These are phyloP conservation scores for Eledona agricola DNA, from an alignment of 2,888 invertebrate species.

Conservation along the genomic window DNA sequence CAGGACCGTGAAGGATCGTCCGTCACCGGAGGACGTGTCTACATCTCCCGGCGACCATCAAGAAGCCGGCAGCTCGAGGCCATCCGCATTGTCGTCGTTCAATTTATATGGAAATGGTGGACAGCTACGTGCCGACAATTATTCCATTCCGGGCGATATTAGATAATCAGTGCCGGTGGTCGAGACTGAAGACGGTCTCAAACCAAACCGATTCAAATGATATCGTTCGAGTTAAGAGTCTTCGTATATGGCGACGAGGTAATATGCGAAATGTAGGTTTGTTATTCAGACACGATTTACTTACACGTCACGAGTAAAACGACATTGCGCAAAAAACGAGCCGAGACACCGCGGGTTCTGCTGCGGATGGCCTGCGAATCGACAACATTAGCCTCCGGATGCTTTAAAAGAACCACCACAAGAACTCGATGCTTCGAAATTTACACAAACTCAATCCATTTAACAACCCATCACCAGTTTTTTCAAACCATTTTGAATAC, in stretches of 20 bases:
- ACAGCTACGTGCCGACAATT: constrained; percentile 46
- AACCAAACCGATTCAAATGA: constrained; percentile 50
- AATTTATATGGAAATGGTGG: constrained; percentile 38
- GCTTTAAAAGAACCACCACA: too few species aligned
- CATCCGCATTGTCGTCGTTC: constrained; percentile 34
- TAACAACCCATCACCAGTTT: too few species aligned
- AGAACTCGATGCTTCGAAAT: too few species aligned
- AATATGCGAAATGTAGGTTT: constrained; percentile 53
- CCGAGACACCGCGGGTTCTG: constrained; percentile 17
- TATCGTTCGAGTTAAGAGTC: constrained; percentile 47
- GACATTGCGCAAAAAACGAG: constrained; percentile 15
- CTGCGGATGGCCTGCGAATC: constrained; percentile 19
- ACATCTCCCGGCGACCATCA: background rate
- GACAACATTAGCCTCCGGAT: constrained; percentile 17
- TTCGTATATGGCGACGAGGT: constrained; percentile 47
- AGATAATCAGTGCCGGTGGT: constrained; percentile 59
- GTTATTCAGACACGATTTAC: constrained; percentile 52
- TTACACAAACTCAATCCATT: too few species aligned
- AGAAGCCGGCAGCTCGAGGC: constrained; percentile 19
- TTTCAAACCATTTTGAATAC: too few species aligned
- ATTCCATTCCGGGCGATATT: constrained; percentile 55
- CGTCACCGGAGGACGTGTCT: background rate
- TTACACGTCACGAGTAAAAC: constrained; percentile 48
- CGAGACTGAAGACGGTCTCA: constrained; percentile 44
- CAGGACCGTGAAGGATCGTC: background rate